Evolutionary conservation across 2,113 vertebrate species (phyloP), one percentile per base, ranked within the genome.

Genomic region (Etheostoma spectabile): DNA sequence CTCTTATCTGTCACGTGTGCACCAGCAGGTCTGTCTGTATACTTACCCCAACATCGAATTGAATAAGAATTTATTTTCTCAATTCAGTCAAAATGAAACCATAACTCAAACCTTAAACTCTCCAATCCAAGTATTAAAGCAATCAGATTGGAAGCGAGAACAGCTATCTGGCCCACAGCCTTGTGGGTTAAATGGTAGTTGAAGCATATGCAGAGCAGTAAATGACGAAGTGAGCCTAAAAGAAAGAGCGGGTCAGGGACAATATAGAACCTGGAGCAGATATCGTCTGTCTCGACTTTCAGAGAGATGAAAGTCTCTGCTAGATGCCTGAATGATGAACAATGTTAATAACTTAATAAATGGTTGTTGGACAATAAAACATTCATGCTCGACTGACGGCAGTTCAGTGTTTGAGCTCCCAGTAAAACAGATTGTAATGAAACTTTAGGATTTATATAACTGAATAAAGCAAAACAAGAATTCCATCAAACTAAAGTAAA

Each of bases 71-170:
- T 65, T 46, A 84, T 86, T 88, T 89, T 76, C 52, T 82, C 67
- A 46, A 27, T 86, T 82, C 18, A 33, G 24, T 48, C 12, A 18
- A 86, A 92, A 84, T 89, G 80, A 90, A 88, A 10, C 84, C 81
- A 90, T 90, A 79, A 66, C 83, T 93, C 88, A 92, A 83, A 76
- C 57, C 51, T 24, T 79, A 56, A 76, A 77, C 42, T 59, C 76
- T 33, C 42, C 77, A 62, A 91, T 57, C 3, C 13, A 11, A 3
- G 59, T 63, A 61, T 84, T 68, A 84, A 68, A 86, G 77, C 76
- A 74, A 59, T 42, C 74, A 8, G 38, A 30, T 63, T 52, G 62
- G 30, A 52, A 55, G 30, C 7, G 52, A 45, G 61, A 73, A 51
- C 69, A 79, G 74, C 72, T 57, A 33, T 73, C 45, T 70, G 85